phyloP scores from a whole-genome alignment of 2,113 vertebrate genomes.

The Cromileptes altivelis region DNA sequence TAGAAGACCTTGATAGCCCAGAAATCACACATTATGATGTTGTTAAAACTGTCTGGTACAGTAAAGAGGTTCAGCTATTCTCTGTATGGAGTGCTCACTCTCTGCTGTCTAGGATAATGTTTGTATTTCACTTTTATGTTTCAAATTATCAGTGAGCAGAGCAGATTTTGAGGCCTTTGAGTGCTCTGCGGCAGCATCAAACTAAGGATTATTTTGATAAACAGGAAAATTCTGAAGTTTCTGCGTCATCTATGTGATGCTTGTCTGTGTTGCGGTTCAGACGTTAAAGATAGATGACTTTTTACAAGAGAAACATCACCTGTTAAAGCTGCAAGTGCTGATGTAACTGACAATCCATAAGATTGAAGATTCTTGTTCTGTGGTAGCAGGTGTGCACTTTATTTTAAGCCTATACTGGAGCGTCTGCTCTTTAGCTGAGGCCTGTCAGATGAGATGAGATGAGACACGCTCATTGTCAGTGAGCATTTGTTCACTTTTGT shows the following conservation, averaged over 20 bases:
- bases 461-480: slow-evolving; percentile 61
- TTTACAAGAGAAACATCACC: background rate
- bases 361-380: background rate
- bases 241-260: background rate
- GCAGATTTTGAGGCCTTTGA: background rate
- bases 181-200: background rate
- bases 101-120: background rate
- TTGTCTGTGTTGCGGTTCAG: background rate
- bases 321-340: background rate
- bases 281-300: background rate
- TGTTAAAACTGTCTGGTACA: background rate
- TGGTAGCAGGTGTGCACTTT: slow-evolving; percentile 9
- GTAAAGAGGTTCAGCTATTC: background rate
- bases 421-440: slow-evolving; percentile 8
- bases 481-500: slow-evolving; percentile 73
- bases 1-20: background rate
- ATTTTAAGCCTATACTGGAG: background rate
- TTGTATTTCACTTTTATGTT: slow-evolving; percentile 9
- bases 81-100: background rate
- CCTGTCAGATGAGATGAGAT: slow-evolving; percentile 54
- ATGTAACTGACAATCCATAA: background rate
- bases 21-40: background rate
- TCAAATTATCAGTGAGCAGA: background rate
- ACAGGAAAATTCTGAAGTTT: background rate
- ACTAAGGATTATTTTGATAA: background rate